A percentile compares a stretch with the other conserved stretches of the same genome.
Conservation (phyloP, 2,113 vertebrate species). For the human (Homo sapiens) region GRCh38 chr1:200171001-200171500, state of each 20-base stretch:
- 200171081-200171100: background rate
- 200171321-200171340: background rate
- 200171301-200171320: background rate
- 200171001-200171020: background rate
- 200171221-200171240: background rate
- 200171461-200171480: background rate
- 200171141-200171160: background rate
- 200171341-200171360: background rate
- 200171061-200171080: background rate
- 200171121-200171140: background rate
- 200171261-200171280: background rate
- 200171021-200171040: background rate
- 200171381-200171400: background rate
- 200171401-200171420: background rate
- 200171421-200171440: background rate
- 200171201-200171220: background rate
- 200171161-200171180: background rate
- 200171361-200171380: background rate
- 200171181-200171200: background rate
- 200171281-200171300: background rate
- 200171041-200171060: background rate
- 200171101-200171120: background rate
- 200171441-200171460: background rate
- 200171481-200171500: no score
- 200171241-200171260: background rate